These are phyloP conservation scores for Craterocephalus amniculus DNA, from an alignment of 2,797 vertebrate species.

Conservation along the genomic window DNA sequence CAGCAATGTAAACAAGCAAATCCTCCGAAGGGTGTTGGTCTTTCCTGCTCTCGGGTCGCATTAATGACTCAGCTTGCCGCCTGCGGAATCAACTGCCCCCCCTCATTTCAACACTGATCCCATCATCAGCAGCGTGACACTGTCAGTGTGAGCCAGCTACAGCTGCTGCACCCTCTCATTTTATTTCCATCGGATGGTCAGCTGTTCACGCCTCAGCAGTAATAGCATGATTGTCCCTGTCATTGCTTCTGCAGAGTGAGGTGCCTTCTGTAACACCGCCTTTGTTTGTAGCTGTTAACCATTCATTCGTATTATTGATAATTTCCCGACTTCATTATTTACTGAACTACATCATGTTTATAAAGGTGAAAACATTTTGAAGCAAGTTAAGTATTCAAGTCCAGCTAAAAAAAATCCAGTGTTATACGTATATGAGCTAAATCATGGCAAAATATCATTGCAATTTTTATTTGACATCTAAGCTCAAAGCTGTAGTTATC, in stretches of 20 bases:
- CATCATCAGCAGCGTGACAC: constrained; percentile 30
- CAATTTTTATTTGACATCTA: background rate
- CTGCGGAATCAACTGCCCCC: constrained; percentile 42
- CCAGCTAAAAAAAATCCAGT: background rate
- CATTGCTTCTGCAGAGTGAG: constrained; percentile 10
- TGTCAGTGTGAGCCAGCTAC: constrained; percentile 14
- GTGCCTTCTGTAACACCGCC: background rate
- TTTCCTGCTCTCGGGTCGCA: constrained; percentile 45
- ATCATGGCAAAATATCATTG: background rate
- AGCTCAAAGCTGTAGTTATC: background rate
- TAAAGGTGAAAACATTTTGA: background rate
- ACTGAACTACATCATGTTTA: background rate
- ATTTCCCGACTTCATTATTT: background rate
- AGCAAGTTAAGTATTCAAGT: background rate
- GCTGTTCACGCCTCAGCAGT: constrained; percentile 14
- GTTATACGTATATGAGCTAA: too few relatives aligned
- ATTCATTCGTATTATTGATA: constrained; percentile 3
- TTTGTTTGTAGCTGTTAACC: background rate
- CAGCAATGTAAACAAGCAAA: constrained; percentile 49
- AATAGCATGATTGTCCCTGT: constrained; percentile 5
- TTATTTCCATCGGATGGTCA: constrained; percentile 18
- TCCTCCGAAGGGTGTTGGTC: constrained; percentile 26
- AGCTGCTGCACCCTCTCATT: constrained; percentile 35
- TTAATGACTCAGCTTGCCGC: constrained; percentile 58
- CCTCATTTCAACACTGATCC: constrained; percentile 34